Percentiles rank a stretch among this genome's conserved stretches.
phyloP scores from a whole-genome alignment of 2,888 invertebrate genomes.

The Dynastes hyllus region DNA sequence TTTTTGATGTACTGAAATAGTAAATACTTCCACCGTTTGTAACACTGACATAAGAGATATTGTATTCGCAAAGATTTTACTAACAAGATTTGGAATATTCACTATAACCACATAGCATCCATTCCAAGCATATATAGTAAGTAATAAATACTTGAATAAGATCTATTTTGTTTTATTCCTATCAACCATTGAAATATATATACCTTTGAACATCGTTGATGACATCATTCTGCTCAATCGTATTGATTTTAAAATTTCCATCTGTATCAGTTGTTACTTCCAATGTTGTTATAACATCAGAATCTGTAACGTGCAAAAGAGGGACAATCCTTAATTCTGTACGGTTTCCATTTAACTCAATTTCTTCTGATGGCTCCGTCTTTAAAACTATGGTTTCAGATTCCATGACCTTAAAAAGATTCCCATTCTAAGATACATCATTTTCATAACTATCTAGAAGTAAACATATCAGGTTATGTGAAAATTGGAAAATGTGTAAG shows the following conservation, averaged over 20 bases:
- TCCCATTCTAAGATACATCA: conserved; percentile 12
- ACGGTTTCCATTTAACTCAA: conserved; percentile 41
- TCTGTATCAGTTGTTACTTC: conserved; percentile 59
- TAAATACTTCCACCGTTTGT: too few species aligned
- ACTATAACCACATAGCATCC: too few species aligned
- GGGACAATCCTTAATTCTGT: conserved; percentile 51
- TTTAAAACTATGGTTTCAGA: conserved; percentile 39
- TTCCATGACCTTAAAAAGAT: conserved; percentile 43
- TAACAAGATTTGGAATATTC: too few species aligned
- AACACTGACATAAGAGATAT: too few species aligned
- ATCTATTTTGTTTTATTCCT: neutral
- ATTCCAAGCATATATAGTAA: too few species aligned
- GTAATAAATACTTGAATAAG: too few species aligned
- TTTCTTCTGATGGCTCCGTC: conserved; percentile 42
- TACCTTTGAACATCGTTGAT: conserved; percentile 53
- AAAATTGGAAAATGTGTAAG: neutral
- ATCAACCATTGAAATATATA: neutral
- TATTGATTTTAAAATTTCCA: conserved; percentile 61
- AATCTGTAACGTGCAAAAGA: conserved; percentile 43
- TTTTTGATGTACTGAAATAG: too few species aligned
- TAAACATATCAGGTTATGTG: conserved; percentile 28
- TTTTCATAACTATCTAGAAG: conserved; percentile 15
- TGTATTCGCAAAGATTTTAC: too few species aligned
- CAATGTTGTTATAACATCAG: conserved; percentile 51
- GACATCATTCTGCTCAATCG: conserved; percentile 52